Conservation (phyloP, 2,797 vertebrate species). For the Mormyrops boulengeri region DNA sequence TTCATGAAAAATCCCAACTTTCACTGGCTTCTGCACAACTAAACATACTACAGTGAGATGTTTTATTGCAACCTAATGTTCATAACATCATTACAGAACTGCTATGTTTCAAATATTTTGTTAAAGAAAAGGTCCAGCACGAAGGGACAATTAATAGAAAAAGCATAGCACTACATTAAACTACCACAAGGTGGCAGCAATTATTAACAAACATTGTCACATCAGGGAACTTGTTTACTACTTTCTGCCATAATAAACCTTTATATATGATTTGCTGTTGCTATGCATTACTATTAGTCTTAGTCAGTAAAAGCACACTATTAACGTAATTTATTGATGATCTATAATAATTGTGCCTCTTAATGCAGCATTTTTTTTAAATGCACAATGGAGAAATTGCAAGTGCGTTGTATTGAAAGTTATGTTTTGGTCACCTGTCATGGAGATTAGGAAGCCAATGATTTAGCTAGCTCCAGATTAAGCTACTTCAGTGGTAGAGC, state of each 20-base stretch:
- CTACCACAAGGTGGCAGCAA: constrained; percentile 20
- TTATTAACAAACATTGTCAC: not conserved
- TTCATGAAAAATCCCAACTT: not conserved
- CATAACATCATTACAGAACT: not conserved
- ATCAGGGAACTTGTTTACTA: not conserved
- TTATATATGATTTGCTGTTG: not conserved
- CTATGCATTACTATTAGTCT: not conserved
- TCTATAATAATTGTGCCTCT: not conserved
- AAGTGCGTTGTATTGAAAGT: not conserved
- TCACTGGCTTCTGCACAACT: not conserved
- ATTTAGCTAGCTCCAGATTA: not conserved
- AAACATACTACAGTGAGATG: not conserved
- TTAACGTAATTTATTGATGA: not conserved
- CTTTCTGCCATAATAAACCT: not conserved
- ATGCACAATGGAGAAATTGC: not conserved
- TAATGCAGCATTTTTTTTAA: not conserved
- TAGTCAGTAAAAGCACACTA: not conserved
- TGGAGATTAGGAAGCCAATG: not conserved
- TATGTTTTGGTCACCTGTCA: not conserved
- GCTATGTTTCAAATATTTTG: not conserved
- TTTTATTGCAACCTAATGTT: not conserved
- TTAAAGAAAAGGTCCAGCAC: not conserved
- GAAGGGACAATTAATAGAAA: not conserved
- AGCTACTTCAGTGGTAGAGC: not conserved
- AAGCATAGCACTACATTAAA: not conserved